Conservation (phyloP, 2,113 vertebrate genomes). For the Pomatostomus ruficeps region DNA sequence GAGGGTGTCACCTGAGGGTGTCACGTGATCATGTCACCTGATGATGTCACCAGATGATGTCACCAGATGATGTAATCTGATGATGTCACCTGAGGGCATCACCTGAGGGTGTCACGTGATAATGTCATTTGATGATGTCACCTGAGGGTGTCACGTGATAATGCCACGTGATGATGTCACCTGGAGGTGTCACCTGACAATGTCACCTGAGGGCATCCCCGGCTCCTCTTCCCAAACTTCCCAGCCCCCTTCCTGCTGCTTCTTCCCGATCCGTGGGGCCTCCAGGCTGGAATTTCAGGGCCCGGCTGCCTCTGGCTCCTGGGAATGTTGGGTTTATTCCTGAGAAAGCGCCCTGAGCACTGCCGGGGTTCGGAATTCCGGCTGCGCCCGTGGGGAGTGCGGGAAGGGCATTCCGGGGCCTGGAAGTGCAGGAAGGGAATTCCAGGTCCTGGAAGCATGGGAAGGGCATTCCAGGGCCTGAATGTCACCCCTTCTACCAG, state of each 20-base stretch:
- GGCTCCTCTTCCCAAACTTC: accelerated
- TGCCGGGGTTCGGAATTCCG: neutral
- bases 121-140: neutral
- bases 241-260: accelerated
- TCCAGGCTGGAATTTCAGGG: no score
- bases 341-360: accelerated
- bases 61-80: no score
- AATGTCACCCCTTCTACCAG: no score
- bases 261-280: accelerated
- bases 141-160: neutral
- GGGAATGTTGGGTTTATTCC: neutral
- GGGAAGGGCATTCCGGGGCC: neutral
- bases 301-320: accelerated
- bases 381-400: accelerated
- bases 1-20: no score
- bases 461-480: no score
- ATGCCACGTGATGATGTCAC: neutral
- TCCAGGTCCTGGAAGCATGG: no score
- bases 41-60: no score
- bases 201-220: no score
- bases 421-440: no score
- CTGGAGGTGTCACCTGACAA: no score
- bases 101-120: neutral
- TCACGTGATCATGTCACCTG: no score
- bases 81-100: neutral